Conservation (phyloP, 2,797 vertebrate genomes). For the Ammospiza maritima region DNA sequence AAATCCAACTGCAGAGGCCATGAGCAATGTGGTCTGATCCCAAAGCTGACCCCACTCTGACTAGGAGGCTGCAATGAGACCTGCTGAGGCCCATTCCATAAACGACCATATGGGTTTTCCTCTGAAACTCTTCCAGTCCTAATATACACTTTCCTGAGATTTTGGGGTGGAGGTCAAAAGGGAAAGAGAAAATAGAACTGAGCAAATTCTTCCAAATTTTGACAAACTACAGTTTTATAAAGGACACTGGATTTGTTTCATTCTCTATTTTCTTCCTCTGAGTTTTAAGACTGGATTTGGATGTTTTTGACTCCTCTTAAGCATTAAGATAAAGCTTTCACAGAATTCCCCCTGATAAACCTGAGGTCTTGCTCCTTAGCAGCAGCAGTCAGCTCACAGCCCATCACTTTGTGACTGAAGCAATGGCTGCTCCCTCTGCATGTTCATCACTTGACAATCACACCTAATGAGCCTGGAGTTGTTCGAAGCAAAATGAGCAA, state of each 20-base stretch:
- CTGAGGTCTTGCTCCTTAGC: background rate
- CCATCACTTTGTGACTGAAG: background rate
- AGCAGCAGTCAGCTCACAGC: background rate
- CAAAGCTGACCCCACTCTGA: background rate
- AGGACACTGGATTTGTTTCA: background rate
- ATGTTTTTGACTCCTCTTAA: fast-evolving
- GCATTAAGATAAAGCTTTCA: background rate
- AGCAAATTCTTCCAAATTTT: background rate
- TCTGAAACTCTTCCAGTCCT: background rate
- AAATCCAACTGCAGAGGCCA: background rate
- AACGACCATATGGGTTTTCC: fast-evolving
- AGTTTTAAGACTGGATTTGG: background rate
- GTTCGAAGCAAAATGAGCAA: background rate
- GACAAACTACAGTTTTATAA: background rate
- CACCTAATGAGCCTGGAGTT: background rate
- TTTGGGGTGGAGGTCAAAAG: background rate
- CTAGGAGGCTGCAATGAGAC: background rate
- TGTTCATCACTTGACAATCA: background rate
- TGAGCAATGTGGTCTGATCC: background rate
- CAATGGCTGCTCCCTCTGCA: background rate
- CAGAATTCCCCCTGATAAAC: background rate
- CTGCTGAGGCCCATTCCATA: background rate
- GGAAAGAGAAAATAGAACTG: background rate
- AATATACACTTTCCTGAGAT: background rate
- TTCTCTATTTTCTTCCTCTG: background rate